These are phyloP conservation scores for Tiphia femorata DNA, from an alignment of 2,888 invertebrate genomes.

Conservation along the genomic window DNA sequence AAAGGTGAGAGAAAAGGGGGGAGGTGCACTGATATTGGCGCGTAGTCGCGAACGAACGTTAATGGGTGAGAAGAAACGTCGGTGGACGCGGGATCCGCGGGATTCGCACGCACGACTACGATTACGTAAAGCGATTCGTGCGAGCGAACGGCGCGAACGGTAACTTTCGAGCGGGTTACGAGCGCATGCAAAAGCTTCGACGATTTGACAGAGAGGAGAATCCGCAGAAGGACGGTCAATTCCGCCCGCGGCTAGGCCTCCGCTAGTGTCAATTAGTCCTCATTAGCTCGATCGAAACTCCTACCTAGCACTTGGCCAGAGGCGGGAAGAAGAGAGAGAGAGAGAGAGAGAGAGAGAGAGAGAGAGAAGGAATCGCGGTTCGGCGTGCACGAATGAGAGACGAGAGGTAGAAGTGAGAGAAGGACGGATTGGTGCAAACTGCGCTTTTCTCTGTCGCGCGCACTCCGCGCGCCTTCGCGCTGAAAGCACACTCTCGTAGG, in stretches of 20 bases:
- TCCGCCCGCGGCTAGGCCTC: constrained; percentile 11
- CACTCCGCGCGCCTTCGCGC: neutral
- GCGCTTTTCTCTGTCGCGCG: neutral
- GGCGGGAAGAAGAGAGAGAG: constrained; percentile 1
- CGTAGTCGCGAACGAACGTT: neutral
- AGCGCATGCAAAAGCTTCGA: neutral
- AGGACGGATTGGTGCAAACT: neutral
- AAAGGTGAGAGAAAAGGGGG: neutral
- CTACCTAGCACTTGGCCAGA: neutral
- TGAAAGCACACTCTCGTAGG: neutral
- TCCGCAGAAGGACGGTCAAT: neutral
- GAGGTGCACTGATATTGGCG: neutral
- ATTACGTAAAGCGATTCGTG: constrained; percentile 4
- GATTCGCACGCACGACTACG: neutral
- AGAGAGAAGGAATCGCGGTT: neutral
- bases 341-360: neutral
- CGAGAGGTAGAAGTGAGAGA: neutral
- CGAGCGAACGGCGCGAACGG: constrained; percentile 9
- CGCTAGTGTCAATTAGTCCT: constrained; percentile 46
- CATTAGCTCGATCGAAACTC: constrained; percentile 31
- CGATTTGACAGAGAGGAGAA: constrained; percentile 6
- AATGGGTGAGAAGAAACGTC: neutral
- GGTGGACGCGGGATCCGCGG: no score
- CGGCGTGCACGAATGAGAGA: no score
- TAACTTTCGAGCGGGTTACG: neutral